Percentiles rank a stretch among this genome's conserved stretches.
These are phyloP conservation scores for Fulmarus glacialis DNA, from an alignment of 2,113 vertebrate species.

Conservation along the genomic window DNA sequence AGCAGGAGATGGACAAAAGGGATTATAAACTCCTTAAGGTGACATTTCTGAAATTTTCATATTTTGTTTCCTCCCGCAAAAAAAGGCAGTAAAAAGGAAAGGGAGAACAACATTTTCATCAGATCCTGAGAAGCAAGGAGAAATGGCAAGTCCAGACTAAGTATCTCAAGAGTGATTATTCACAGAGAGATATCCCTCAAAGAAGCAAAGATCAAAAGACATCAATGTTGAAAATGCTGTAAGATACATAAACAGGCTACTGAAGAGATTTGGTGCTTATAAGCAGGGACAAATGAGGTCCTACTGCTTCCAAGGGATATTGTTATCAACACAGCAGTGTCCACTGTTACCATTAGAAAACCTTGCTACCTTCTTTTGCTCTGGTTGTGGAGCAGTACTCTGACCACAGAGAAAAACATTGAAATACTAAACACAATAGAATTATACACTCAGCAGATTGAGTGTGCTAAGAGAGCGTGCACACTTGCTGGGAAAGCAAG, in stretches of 20 bases:
- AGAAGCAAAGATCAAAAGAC: background rate
- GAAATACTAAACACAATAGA: background rate
- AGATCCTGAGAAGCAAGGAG: background rate
- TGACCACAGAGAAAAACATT: background rate
- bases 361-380: background rate
- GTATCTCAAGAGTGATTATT: background rate
- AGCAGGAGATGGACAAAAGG: background rate
- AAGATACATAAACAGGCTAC: background rate
- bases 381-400: background rate
- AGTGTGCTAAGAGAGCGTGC: background rate
- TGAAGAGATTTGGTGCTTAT: background rate
- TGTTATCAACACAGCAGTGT: background rate
- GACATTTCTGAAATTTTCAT: background rate
- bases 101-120: background rate
- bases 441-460: background rate
- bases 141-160: background rate
- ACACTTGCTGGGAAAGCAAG: background rate
- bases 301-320: background rate
- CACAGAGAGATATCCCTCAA: background rate
- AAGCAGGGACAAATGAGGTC: background rate
- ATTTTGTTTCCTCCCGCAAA: background rate
- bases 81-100: background rate
- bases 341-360: background rate
- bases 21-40: background rate
- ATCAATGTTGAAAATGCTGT: background rate